These are phyloP conservation scores for Ophion slaviceki DNA, from an alignment of 2,888 invertebrate genomes.

Conservation along the genomic window DNA sequence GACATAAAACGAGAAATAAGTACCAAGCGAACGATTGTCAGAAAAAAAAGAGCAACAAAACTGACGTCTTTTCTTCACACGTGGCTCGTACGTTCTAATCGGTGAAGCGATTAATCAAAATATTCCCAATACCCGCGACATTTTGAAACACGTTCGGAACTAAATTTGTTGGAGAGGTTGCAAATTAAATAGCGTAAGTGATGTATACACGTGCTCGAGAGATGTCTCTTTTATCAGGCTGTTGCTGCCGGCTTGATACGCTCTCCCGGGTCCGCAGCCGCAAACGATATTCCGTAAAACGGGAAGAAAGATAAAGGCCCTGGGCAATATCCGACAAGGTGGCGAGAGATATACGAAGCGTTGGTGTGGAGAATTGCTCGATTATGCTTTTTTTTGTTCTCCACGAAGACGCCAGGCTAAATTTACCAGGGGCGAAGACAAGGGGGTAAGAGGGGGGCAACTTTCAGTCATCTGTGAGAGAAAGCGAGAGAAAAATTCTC, in stretches of 20 bases:
- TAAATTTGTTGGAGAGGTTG: conserved; percentile 14
- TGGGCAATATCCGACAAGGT: conserved; percentile 25
- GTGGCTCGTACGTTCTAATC: conserved; percentile 1
- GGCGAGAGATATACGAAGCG: conserved; percentile 51
- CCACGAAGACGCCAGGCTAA: conserved; percentile 38
- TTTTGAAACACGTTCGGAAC: not conserved
- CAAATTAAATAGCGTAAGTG: conserved; percentile 24
- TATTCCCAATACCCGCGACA: no score
- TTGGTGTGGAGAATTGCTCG: conserved; percentile 55
- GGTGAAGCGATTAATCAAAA: not conserved
- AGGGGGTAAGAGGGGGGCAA: conserved; percentile 43
- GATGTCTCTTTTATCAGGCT: conserved; percentile 28
- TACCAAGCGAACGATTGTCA: no score
- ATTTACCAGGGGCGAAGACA: conserved; percentile 48
- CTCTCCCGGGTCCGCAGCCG: conserved; percentile 11
- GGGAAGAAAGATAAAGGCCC: conserved; percentile 50
- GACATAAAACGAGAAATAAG: no score
- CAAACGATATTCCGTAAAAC: conserved; percentile 49
- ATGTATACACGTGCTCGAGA: conserved; percentile 44
- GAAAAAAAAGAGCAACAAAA: no score
- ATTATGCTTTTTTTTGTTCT: conserved; percentile 32
- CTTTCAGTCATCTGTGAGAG: conserved; percentile 39
- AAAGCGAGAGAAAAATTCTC: conserved; percentile 50
- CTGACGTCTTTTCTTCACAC: not conserved
- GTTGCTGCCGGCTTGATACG: conserved; percentile 21